A percentile compares a stretch with the other conserved stretches of the same genome.
Conservation (phyloP, 2,113 vertebrate species). For the Stercorarius parasiticus region DNA sequence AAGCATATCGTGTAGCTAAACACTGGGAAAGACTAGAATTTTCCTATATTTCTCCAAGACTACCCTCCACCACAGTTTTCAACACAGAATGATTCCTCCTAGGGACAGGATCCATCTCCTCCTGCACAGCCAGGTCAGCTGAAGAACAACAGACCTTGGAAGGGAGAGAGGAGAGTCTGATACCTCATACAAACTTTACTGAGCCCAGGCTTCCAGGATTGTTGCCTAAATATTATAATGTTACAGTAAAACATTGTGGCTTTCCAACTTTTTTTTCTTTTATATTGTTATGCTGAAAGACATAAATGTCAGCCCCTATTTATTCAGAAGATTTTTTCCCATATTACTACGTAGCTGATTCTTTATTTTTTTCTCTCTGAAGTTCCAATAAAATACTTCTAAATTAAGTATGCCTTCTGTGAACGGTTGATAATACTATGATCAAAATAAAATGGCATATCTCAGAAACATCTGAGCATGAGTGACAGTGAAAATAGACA, state of each 20-base stretch:
- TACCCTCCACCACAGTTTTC: background rate
- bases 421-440: background rate
- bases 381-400: background rate
- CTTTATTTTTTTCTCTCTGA: background rate
- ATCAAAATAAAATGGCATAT: background rate
- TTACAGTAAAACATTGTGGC: background rate
- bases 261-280: background rate
- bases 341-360: fast-evolving
- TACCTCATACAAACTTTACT: background rate
- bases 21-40: background rate
- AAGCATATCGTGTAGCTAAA: background rate
- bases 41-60: background rate
- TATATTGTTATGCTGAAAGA: background rate
- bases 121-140: background rate
- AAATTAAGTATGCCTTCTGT: background rate
- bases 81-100: background rate
- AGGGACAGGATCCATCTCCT: background rate
- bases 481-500: background rate
- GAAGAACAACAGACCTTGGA: background rate
- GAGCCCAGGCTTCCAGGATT: background rate
- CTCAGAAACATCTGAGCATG: background rate
- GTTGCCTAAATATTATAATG: background rate
- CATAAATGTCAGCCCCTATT: background rate
- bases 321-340: background rate
- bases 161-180: fast-evolving